Base-by-base conservation (phyloP, 1,140 invertebrate genomes). In the Leptinotarsa defecta region DNA sequence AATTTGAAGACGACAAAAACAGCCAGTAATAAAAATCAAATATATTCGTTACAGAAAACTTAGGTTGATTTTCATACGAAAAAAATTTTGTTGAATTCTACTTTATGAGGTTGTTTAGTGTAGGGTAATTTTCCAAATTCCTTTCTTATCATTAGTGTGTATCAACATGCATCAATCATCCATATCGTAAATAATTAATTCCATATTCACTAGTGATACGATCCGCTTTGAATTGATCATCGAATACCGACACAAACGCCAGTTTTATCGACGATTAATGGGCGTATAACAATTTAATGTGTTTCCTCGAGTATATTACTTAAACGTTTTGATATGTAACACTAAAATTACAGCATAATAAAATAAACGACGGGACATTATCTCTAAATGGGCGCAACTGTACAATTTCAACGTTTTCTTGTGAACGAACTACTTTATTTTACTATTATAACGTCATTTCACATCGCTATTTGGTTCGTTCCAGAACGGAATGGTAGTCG, bases 331-430 rank as follows among this genome's bases (percentile, higher is more conserved):
- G 67, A 68, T 68, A 68, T 68, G 67, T 49, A 43, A 68, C 34
- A 68, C 43, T 43, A 34, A 68, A 68, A 68, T 68, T 68, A 68
- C 67, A 68, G 24, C 34, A 49, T 68, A 68, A 68, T 68, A 68
- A 68, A 71, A 71, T 71, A 71, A 71, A 68, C 34, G 24, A 19
- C 24, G 13, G 48, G 15, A 71, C 70, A 71, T 71, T 57, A 71
- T 71, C 70, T 71, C 27, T 52, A 71, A 71, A 71, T 48, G 57
- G 49, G 20, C 48, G 22, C 49, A 27, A 71, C 49, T 61, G 57
- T 57, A 57, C 70, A 71, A 71, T 71, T 71, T 71, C 70, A 61
- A 71, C 52, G 49, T 61, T 70, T 70, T 22, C 70, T 27, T 71
- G 13, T 62, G 27, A 71, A 70, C 20, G 68, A 70, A 70, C 68